Percentiles rank a stretch among this genome's conserved stretches.
phyloP scores from a whole-genome alignment of 2,113 vertebrate species.

The Chloropsis cyanopogon region DNA sequence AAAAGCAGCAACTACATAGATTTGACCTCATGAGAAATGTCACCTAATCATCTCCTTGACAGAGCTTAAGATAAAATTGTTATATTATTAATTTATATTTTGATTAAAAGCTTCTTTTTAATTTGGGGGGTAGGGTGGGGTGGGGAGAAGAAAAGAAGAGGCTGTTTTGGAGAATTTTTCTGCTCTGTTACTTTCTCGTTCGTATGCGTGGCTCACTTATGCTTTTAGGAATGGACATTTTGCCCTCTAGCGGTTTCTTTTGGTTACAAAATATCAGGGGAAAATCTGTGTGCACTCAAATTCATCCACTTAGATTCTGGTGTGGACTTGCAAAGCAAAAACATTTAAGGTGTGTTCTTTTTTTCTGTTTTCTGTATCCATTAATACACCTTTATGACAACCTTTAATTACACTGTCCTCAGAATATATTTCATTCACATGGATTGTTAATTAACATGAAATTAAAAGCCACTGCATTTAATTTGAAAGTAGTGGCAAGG shows the following conservation, averaged over 20 bases:
- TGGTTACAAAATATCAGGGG: neutral
- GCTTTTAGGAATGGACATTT: slow-evolving; percentile 43
- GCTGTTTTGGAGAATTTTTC: neutral
- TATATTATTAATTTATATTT: neutral
- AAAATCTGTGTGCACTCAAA: neutral
- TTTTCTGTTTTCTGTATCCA: neutral
- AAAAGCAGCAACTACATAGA: neutral
- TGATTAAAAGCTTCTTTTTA: neutral
- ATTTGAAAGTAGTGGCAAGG: neutral
- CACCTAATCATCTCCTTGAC: neutral
- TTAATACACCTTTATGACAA: neutral
- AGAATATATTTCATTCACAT: neutral
- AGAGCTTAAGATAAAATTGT: neutral
- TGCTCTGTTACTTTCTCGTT: fast-evolving
- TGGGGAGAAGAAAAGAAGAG: neutral
- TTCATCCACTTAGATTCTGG: neutral
- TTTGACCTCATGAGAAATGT: neutral
- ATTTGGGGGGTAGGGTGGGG: fast-evolving
- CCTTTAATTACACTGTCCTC: neutral
- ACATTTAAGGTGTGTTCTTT: neutral
- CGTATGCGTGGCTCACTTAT: neutral
- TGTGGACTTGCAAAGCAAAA: neutral
- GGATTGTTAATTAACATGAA: neutral
- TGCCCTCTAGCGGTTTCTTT: slow-evolving; percentile 73
- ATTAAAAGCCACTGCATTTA: neutral